These are phyloP conservation scores for Xenopus laevis DNA, from an alignment of 2,113 vertebrate species.

Conservation along the genomic window DNA sequence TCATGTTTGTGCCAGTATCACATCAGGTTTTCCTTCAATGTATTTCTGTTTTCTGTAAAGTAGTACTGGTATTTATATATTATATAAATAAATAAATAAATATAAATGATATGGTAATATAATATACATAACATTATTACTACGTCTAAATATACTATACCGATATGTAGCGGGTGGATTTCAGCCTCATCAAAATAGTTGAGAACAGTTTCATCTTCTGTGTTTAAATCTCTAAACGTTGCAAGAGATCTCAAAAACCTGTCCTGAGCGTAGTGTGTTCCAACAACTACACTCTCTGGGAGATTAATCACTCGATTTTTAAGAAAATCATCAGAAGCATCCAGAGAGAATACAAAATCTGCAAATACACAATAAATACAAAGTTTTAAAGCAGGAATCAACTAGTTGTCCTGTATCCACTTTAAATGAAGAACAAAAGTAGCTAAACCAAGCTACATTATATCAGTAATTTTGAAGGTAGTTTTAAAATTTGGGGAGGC, in stretches of 20 bases:
- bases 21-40: too few species aligned
- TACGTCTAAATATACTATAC: slow-evolving; percentile 57
- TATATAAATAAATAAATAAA: too few species aligned
- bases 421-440: too few species aligned
- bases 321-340: slow-evolving; percentile 78
- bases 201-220: slow-evolving; percentile 66
- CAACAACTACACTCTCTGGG: slow-evolving; percentile 69
- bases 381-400: not conserved
- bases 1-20: too few species aligned
- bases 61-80: not conserved
- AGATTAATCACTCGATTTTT: slow-evolving; percentile 82
- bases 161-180: slow-evolving; percentile 69
- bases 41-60: too few species aligned
- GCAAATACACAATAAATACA: slow-evolving; percentile 29
- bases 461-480: too few species aligned
- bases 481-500: too few species aligned
- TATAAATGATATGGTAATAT: not conserved
- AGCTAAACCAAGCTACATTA: too few species aligned
- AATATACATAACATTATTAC: not conserved
- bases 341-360: slow-evolving; percentile 82
- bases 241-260: slow-evolving; percentile 66
- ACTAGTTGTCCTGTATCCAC: too few species aligned
- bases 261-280: slow-evolving; percentile 72
- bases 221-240: slow-evolving; percentile 66
- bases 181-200: slow-evolving; percentile 82